A percentile compares a stretch with the other conserved stretches of the same genome.
phyloP scores from a whole-genome alignment of 2,888 invertebrate species.

The Osmoderma eremita region DNA sequence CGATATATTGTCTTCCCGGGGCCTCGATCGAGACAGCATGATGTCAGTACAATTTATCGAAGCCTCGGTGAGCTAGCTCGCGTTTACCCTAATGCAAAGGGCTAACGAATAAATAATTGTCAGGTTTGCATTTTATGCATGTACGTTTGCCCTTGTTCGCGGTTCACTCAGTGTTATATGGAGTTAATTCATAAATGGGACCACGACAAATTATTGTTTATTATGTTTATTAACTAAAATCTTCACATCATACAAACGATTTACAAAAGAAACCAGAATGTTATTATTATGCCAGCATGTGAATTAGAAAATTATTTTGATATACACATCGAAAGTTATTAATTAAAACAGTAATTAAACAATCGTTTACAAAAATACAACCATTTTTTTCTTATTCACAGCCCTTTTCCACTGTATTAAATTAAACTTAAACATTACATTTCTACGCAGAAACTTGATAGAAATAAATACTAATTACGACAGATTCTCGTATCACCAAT shows the following conservation, averaged over 20 bases:
- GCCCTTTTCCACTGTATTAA: conserved; percentile 23
- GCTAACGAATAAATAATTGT: too few species aligned
- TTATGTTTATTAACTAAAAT: background rate
- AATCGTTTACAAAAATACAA: conserved; percentile 14
- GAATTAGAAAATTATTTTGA: conserved; percentile 19
- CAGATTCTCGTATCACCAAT: background rate
- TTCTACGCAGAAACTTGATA: background rate
- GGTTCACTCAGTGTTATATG: too few species aligned
- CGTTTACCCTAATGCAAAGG: too few species aligned
- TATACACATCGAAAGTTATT: background rate
- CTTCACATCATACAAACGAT: conserved; percentile 9
- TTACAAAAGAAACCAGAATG: conserved; percentile 3
- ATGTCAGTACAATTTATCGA: too few species aligned
- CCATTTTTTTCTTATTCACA: conserved; percentile 24
- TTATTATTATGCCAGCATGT: conserved; percentile 8
- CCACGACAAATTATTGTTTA: too few species aligned
- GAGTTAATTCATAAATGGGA: too few species aligned
- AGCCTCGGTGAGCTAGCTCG: too few species aligned
- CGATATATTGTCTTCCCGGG: too few species aligned
- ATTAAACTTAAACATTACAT: conserved; percentile 1
- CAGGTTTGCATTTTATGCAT: too few species aligned
- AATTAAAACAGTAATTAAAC: background rate
- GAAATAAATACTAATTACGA: conserved; percentile 11
- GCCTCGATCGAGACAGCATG: too few species aligned
- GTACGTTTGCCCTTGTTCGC: too few species aligned